phyloP scores from a whole-genome alignment of 2,888 invertebrate genomes.

The Drosophila quasianomalipes region DNA sequence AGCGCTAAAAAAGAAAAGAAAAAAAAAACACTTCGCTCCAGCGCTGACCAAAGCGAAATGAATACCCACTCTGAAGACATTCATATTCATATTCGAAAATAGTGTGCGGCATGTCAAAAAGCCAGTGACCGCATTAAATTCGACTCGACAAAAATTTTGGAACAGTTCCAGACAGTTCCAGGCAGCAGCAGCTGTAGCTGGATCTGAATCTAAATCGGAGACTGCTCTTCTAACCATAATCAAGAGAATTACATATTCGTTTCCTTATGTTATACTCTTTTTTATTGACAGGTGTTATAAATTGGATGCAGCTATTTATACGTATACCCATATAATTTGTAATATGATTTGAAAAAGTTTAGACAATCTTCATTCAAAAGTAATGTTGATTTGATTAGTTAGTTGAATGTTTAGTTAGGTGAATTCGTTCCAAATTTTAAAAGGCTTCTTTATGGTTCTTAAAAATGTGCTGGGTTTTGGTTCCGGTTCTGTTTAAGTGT shows the following conservation, averaged over 20 bases:
- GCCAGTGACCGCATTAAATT: conserved; percentile 82
- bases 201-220: conserved; percentile 28
- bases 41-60: conserved; percentile 69
- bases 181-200: conserved; percentile 46
- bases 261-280: conserved; percentile 30
- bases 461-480: neutral
- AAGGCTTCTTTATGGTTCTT: too few relatives aligned
- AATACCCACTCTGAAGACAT: conserved; percentile 54
- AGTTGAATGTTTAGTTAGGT: neutral
- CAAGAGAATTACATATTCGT: conserved; percentile 48
- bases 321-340: neutral
- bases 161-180: conserved; percentile 62
- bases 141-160: conserved; percentile 64
- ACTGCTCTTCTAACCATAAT: conserved; percentile 21
- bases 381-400: neutral
- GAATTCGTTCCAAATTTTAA: too few relatives aligned
- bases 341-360: neutral
- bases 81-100: conserved; percentile 70
- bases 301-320: neutral
- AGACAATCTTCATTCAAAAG: neutral
- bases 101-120: conserved; percentile 75
- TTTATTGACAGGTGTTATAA: too few relatives aligned
- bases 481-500: too few relatives aligned
- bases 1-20: conserved; percentile 71
- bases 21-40: conserved; percentile 24